Base-by-base conservation (phyloP, 2,113 vertebrate genomes). In the Gasterosteus aculeatus region DNA sequence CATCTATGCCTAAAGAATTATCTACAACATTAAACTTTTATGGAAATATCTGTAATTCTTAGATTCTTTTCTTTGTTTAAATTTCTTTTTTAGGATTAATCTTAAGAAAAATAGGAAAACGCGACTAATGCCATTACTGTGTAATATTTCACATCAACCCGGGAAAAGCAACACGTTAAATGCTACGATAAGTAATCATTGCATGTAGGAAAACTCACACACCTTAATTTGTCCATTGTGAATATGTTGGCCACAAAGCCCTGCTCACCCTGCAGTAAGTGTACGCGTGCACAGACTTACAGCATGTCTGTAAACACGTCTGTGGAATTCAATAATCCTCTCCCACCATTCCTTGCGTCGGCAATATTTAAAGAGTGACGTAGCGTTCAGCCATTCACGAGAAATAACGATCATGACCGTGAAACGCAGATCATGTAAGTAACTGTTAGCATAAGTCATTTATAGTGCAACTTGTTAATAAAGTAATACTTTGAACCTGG, bases 1-100 rank as follows among this genome's bases (percentile, higher is more conserved):
- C 26, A 19, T 70, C 69, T 66, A 38, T 75, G 60, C 79, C 88
- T 68, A 77, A 77, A 77, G 66, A 44, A 8, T 66, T 35, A 53
- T 26, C 5, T 19, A 35, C 7, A 42, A 31, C 53, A 47, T 78
- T 59, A 46, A 49, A n/a, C 31, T 42, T 19, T 41, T 33, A 67
- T 41, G 29, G 29, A 26, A 3, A 46, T 46, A 56, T 65, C 26
- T 69, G n/a, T 29, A 35, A 41, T n/a, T 74, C 12, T 31, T 6
- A 5, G 22, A 26, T 46, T 18, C 62, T 61, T 31, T 51, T 41
- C 35, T 69, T 3, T 46, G 49, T 56, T 41, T 59, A 44, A 14
- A 29, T 38, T 62, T 60, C 42, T 11, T 33, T 56, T 3, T 62
- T n/a, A 14, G 10, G 7, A 14, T 38, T 26, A 12, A 57, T 77